Conservation (phyloP, 2,113 vertebrate species). For the Polypterus bichir region DNA sequence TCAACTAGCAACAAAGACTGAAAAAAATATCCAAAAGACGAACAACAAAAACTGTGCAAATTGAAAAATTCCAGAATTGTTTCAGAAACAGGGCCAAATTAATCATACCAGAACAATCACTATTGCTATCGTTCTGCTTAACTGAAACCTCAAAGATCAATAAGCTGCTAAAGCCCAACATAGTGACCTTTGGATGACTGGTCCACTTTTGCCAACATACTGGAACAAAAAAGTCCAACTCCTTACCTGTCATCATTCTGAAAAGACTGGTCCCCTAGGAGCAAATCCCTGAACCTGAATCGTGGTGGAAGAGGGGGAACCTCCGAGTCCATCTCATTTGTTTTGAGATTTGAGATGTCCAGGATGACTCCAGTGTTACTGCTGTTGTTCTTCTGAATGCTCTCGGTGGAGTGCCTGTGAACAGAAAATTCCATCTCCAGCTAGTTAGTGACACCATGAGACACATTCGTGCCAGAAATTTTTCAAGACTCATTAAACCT, state of each 20-base stretch:
- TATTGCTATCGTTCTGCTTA: too few species aligned
- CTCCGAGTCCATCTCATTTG: constrained; percentile 78
- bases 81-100: too few species aligned
- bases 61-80: too few species aligned
- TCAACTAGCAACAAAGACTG: too few species aligned
- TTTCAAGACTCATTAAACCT: too few species aligned
- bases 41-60: too few species aligned
- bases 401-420: constrained; percentile 55
- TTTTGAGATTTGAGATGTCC: constrained; percentile 67
- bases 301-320: constrained; percentile 82
- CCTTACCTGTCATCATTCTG: constrained; percentile 87
- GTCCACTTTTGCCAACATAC: not conserved
- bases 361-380: constrained; percentile 60
- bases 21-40: too few species aligned
- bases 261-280: constrained; percentile 84
- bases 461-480: too few species aligned
- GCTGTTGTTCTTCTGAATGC: constrained; percentile 49
- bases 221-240: not conserved
- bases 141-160: too few species aligned
- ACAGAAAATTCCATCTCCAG: not conserved
- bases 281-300: constrained; percentile 86
- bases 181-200: not conserved
- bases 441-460: too few species aligned
- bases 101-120: too few species aligned
- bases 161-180: too few species aligned